Evolutionary conservation across 2,888 invertebrate species (phyloP).

Genomic region (Tridacna crocea): DNA sequence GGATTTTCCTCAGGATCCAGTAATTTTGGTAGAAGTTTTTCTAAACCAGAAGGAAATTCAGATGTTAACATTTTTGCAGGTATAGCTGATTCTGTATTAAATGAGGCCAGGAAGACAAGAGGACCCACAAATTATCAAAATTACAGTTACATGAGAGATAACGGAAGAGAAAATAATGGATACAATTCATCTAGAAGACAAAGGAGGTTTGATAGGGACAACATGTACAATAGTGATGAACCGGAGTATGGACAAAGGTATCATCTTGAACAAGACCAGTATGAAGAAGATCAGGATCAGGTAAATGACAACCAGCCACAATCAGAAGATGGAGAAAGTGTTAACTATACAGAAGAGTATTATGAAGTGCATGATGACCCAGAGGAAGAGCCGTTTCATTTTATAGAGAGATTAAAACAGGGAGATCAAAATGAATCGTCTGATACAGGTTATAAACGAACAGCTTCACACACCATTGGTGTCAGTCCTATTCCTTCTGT

Average conservation of each 20-base stretch:
- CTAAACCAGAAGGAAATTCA: conserved; percentile 30
- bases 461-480: conserved; percentile 16
- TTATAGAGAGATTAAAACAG: conserved; percentile 54
- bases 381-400: conserved; percentile 55
- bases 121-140: neutral
- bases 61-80: conserved; percentile 31
- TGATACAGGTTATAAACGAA: conserved; percentile 28
- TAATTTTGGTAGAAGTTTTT: conserved; percentile 29
- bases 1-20: neutral
- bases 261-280: neutral
- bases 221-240: neutral
- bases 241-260: neutral
- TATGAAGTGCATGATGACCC: conserved; percentile 28
- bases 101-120: neutral
- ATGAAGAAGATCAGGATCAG: conserved; percentile 23
- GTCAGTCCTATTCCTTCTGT: conserved; percentile 42
- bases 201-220: neutral
- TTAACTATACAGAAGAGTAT: conserved; percentile 11
- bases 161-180: neutral
- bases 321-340: conserved; percentile 1
- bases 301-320: neutral
- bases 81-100: conserved; percentile 17
- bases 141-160: neutral
- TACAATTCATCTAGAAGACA: neutral
- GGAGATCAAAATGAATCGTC: conserved; percentile 10